A percentile compares a stretch with the other conserved stretches of the same genome.
These are phyloP conservation scores for Sceliomorpha sp. DNA, from an alignment of 2,888 invertebrate species.

Conservation along the genomic window DNA sequence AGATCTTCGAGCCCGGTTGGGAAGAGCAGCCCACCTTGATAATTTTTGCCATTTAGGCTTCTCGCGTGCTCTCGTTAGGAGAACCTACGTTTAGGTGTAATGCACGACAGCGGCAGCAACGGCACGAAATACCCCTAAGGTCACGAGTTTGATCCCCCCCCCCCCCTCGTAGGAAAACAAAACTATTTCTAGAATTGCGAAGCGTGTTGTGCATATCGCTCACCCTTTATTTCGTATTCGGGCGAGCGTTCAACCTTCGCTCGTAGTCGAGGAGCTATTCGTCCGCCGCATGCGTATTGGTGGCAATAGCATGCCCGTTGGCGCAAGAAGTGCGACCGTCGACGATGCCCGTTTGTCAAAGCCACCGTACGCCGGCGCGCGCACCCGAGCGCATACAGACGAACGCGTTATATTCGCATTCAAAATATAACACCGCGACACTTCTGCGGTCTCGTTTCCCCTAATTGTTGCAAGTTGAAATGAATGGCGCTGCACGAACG, in stretches of 20 bases:
- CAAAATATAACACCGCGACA: conserved; percentile 4
- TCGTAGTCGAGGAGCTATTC: conserved; percentile 19
- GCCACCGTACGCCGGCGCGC: too few species aligned
- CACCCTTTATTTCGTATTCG: conserved; percentile 28
- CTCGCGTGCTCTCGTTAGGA: too few species aligned
- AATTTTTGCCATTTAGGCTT: too few species aligned
- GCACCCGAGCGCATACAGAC: conserved; percentile 21
- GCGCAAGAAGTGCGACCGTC: conserved; percentile 7
- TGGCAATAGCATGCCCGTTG: conserved; percentile 16
- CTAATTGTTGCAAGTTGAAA: conserved; percentile 53
- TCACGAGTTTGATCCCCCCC: conserved; percentile 77
- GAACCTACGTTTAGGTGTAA: too few species aligned
- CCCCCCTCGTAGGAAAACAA: conserved; percentile 74
- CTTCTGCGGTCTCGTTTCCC: conserved; percentile 20
- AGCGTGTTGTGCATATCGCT: conserved; percentile 53
- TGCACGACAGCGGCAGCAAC: too few species aligned
- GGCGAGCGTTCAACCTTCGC: conserved; percentile 52
- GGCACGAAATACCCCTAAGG: conserved; percentile 61
- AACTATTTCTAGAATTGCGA: conserved; percentile 73
- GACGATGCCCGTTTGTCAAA: conserved; percentile 5
- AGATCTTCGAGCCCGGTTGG: too few species aligned
- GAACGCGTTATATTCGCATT: conserved; percentile 38
- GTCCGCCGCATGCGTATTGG: conserved; percentile 4
- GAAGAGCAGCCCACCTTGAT: too few species aligned
- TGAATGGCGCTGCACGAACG: conserved; percentile 37